Evolutionary conservation across 2,113 vertebrate species (phyloP).

Genomic region (Seriola aureovittata): DNA sequence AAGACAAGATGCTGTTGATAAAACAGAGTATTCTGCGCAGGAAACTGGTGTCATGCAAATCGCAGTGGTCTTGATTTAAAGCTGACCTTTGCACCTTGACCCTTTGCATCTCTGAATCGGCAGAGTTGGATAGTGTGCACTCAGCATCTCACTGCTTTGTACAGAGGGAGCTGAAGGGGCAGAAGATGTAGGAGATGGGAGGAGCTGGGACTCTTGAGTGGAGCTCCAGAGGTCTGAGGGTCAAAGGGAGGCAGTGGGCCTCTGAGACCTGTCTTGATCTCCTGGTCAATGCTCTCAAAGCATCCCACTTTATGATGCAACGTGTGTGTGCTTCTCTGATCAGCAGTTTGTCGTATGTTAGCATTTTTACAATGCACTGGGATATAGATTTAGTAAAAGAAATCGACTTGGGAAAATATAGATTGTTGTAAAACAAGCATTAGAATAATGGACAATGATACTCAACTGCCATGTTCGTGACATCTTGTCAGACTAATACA

Average conservation of each 20-base stretch:
- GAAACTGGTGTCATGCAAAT: slow-evolving; percentile 55
- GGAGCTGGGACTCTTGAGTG: slow-evolving; percentile 36
- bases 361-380: background rate
- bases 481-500: slow-evolving; percentile 7
- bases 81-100: slow-evolving; percentile 62
- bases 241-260: slow-evolving; percentile 46
- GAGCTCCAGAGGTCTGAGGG: slow-evolving; percentile 41
- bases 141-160: slow-evolving; percentile 60
- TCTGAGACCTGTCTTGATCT: slow-evolving; percentile 56
- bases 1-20: background rate
- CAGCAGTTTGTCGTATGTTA: slow-evolving; percentile 32
- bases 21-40: slow-evolving; percentile 26
- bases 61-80: slow-evolving; percentile 58
- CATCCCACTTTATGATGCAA: slow-evolving; percentile 32
- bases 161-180: slow-evolving; percentile 28
- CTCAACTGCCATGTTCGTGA: background rate
- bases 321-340: slow-evolving; percentile 19
- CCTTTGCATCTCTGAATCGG: slow-evolving; percentile 60
- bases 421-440: slow-evolving; percentile 28
- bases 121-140: slow-evolving; percentile 61
- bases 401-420: background rate
- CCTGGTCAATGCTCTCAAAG: slow-evolving; percentile 29
- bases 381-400: slow-evolving; percentile 6
- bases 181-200: slow-evolving; percentile 24
- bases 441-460: background rate